Percentiles rank a stretch among this genome's conserved stretches.
These are phyloP conservation scores for Sporophila hypoxantha DNA, from an alignment of 2,113 vertebrate genomes.

Conservation along the genomic window DNA sequence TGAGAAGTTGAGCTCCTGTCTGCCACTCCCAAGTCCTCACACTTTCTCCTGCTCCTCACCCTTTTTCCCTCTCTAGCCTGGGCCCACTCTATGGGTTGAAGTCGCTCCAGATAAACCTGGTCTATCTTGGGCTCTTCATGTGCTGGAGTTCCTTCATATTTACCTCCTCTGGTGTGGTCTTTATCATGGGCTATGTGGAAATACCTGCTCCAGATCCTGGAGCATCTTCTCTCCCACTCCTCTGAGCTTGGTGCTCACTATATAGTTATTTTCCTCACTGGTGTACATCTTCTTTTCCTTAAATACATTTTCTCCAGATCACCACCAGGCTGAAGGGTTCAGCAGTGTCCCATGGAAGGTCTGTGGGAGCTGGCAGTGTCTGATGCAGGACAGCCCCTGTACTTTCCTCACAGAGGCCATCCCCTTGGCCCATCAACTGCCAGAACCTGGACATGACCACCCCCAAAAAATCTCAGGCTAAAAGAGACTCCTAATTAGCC, in stretches of 20 bases:
- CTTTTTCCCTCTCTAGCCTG: fast-evolving
- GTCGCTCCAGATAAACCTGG: not conserved
- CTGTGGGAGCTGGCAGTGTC: not conserved
- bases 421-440: not conserved
- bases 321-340: not conserved
- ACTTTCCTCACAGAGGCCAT: not conserved
- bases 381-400: not conserved
- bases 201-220: not conserved
- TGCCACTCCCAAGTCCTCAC: not conserved
- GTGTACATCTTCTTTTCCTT: not conserved
- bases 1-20: not conserved
- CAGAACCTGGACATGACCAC: fast-evolving
- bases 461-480: not conserved
- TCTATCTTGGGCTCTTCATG: not conserved
- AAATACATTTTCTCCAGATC: fast-evolving
- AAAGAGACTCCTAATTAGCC: not conserved
- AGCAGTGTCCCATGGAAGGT: not conserved
- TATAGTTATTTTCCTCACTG: not conserved
- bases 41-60: not conserved
- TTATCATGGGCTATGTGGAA: not conserved
- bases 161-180: not conserved
- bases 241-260: not conserved
- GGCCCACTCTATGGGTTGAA: not conserved
- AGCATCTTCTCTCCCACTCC: not conserved
- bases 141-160: not conserved